phyloP scores from a whole-genome alignment of 1,140 invertebrate genomes.

The Acyrthosiphon pisum region DNA sequence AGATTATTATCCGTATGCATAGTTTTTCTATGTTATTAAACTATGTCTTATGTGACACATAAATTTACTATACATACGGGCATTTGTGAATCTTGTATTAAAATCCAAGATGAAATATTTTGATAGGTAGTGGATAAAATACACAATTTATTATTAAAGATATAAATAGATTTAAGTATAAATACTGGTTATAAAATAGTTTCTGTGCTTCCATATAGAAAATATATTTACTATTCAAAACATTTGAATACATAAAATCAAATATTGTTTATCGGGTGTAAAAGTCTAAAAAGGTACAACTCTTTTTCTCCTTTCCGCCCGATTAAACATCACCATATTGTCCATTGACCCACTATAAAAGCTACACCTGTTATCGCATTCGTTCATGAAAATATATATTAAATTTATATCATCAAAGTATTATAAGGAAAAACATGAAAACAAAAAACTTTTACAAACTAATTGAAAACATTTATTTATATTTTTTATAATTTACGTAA shows the following conservation, averaged over 20 bases:
- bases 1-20: neutral
- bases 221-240: neutral
- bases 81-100: neutral
- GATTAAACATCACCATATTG: conserved; percentile 25
- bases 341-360: conserved; percentile 22
- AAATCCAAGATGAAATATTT: neutral
- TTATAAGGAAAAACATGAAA: neutral
- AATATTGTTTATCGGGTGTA: conserved; percentile 30
- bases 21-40: no score
- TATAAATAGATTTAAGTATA: neutral
- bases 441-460: neutral
- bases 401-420: neutral
- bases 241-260: neutral
- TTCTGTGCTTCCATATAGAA: neutral
- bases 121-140: neutral
- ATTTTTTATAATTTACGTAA: neutral
- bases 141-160: neutral
- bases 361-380: conserved; percentile 28
- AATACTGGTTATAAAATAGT: neutral
- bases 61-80: no score
- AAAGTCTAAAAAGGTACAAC: neutral
- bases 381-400: conserved; percentile 7
- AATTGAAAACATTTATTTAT: neutral
- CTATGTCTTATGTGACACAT: no score
- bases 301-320: neutral